Evolutionary conservation across 2,113 vertebrate species (phyloP).

Genomic region (Clarias magur): DNA sequence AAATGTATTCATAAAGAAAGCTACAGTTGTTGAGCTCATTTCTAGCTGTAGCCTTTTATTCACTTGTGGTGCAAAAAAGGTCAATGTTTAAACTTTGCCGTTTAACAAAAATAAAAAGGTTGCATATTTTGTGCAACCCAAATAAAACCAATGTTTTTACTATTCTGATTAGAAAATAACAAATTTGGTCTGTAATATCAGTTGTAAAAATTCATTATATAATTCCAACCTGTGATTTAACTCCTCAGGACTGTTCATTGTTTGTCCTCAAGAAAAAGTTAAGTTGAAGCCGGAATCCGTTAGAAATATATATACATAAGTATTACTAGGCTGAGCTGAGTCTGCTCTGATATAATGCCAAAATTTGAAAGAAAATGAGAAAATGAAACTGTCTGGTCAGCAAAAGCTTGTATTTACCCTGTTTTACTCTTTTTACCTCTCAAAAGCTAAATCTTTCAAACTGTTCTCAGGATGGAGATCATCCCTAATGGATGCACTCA

Average conservation of each 20-base stretch:
- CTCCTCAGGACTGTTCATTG: neutral
- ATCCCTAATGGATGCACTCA: conserved; percentile 34
- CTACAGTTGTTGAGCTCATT: neutral
- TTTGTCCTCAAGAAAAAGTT: neutral
- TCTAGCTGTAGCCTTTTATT: neutral
- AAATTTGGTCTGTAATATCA: neutral
- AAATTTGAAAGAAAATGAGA: neutral
- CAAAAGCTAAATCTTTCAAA: conserved; percentile 14
- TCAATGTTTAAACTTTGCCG: neutral
- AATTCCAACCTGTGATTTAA: neutral
- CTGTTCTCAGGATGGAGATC: conserved; percentile 13
- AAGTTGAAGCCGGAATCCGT: neutral
- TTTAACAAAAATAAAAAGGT: neutral
- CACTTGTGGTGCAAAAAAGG: neutral
- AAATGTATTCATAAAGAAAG: neutral
- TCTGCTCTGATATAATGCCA: neutral
- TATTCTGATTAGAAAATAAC: neutral
- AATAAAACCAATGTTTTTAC: neutral
- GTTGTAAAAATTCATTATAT: neutral
- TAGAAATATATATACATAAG: neutral
- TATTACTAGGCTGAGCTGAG: neutral
- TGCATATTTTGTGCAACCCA: neutral
- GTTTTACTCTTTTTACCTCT: conserved; percentile 8
- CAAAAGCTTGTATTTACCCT: conserved; percentile 10
- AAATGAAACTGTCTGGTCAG: conserved; percentile 35